Conservation (phyloP, 2,888 invertebrate genomes). For the Sturmia bella region DNA sequence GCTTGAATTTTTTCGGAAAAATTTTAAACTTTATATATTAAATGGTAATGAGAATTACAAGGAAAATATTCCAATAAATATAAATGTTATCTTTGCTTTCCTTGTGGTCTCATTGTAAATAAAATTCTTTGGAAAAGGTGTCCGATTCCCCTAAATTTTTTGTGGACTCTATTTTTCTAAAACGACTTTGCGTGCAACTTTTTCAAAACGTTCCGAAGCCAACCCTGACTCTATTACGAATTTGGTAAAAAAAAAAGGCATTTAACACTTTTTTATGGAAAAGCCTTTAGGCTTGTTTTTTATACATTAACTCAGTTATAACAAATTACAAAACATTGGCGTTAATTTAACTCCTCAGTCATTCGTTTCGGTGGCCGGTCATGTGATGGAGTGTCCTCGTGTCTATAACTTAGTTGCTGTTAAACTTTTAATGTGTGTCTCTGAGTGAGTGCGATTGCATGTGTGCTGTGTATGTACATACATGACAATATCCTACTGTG, state of each 20-base stretch:
- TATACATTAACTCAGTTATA: conserved; percentile 3
- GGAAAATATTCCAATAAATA: too few relatives aligned
- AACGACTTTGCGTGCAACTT: too few relatives aligned
- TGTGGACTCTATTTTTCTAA: too few relatives aligned
- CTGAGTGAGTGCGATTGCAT: too few relatives aligned
- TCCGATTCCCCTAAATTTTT: too few relatives aligned
- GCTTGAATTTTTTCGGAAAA: too few relatives aligned
- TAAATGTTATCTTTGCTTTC: too few relatives aligned
- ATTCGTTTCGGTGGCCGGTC: conserved; percentile 54
- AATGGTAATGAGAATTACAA: too few relatives aligned
- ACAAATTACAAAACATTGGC: conserved; percentile 57
- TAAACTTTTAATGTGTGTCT: neutral
- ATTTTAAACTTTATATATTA: too few relatives aligned
- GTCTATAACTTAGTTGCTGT: conserved; percentile 23
- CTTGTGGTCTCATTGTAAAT: too few relatives aligned
- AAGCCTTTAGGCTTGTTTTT: neutral
- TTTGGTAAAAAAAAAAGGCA: neutral
- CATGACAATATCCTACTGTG: neutral
- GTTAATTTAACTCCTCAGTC: conserved; percentile 62
- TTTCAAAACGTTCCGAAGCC: neutral
- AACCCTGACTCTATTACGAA: neutral
- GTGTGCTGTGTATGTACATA: neutral
- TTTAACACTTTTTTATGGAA: neutral
- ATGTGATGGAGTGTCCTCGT: conserved; percentile 49
- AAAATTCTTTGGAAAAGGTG: too few relatives aligned